Evolutionary conservation across 2,888 invertebrate genomes (phyloP).

Genomic region (Eretmocerus hayati): DNA sequence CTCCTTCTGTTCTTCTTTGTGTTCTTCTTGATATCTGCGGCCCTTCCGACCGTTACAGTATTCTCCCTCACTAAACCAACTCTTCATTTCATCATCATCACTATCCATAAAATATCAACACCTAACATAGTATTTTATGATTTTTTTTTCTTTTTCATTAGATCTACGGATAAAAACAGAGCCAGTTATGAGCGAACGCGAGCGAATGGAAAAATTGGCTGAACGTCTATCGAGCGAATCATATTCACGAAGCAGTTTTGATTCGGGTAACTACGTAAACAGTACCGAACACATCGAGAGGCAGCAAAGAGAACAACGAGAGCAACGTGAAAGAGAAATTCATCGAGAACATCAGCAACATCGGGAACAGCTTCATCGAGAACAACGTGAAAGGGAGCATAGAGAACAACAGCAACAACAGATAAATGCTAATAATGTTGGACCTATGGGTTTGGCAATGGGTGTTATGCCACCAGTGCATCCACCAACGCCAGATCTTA

Average conservation of each 20-base stretch:
- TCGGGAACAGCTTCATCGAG: slow-evolving; percentile 13
- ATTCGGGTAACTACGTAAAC: slow-evolving; percentile 40
- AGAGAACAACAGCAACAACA: slow-evolving; percentile 28
- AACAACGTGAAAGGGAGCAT: neutral
- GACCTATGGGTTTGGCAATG: slow-evolving; percentile 35
- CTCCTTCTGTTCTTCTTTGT: too few species aligned
- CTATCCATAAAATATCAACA: too few species aligned
- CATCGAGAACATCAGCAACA: slow-evolving; percentile 4
- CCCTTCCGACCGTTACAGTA: too few species aligned
- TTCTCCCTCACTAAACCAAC: too few species aligned
- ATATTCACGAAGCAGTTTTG: slow-evolving; percentile 38
- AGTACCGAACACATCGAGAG: slow-evolving; percentile 21
- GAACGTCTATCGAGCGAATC: slow-evolving; percentile 40
- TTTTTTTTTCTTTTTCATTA: slow-evolving; percentile 22
- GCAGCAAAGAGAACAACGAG: too few species aligned
- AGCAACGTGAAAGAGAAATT: neutral
- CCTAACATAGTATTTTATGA: too few species aligned
- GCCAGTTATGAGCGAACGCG: slow-evolving; percentile 48
- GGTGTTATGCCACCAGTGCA: slow-evolving; percentile 50
- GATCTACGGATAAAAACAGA: slow-evolving; percentile 55
- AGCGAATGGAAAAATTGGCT: slow-evolving; percentile 40
- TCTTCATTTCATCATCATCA: neutral
- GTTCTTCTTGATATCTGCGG: too few species aligned
- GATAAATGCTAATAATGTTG: slow-evolving; percentile 28
- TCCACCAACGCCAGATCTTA: slow-evolving; percentile 48